Percentiles rank a stretch among this genome's conserved stretches.
Evolutionary conservation across 2,888 invertebrate species (phyloP).

Genomic region (Hydrotaea diabolus): DNA sequence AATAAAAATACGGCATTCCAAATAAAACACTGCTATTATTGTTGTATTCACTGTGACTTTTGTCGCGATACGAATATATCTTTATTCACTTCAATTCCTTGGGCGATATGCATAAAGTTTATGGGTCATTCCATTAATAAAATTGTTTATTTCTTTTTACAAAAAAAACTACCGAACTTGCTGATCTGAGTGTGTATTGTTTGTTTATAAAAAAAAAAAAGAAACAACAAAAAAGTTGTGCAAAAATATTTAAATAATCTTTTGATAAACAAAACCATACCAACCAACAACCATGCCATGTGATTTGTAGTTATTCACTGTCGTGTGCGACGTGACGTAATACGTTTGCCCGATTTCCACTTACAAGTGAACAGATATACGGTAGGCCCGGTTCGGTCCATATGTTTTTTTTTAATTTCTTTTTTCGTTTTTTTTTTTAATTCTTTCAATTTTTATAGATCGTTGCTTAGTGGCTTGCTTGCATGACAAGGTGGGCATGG

Average conservation of each 20-base stretch:
- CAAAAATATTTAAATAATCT: conserved; percentile 37
- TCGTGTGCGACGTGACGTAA: not conserved
- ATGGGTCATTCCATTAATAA: conserved; percentile 40
- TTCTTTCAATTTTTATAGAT: not conserved
- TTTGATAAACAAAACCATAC: conserved; percentile 1
- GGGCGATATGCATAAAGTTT: conserved; percentile 28
- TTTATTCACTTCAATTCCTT: not conserved
- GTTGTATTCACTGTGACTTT: not conserved
- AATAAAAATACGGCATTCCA: too few relatives aligned
- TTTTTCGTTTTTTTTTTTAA: too few relatives aligned
- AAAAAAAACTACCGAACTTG: too few relatives aligned
- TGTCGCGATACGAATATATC: not conserved
- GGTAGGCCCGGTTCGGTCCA: not conserved
- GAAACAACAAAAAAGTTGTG: too few relatives aligned
- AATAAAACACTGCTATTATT: too few relatives aligned
- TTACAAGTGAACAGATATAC: not conserved
- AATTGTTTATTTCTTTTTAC: too few relatives aligned
- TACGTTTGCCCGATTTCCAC: not conserved
- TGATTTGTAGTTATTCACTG: not conserved
- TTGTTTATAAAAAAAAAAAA: conserved; percentile 31
- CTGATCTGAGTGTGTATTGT: not conserved
- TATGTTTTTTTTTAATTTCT: too few relatives aligned
- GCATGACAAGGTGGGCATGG: too few relatives aligned
- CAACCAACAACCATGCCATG: not conserved
- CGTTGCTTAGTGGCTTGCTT: not conserved